These are phyloP conservation scores for Hypsibius dujardini DNA, from an alignment of 1,140 invertebrate genomes.

Conservation along the genomic window DNA sequence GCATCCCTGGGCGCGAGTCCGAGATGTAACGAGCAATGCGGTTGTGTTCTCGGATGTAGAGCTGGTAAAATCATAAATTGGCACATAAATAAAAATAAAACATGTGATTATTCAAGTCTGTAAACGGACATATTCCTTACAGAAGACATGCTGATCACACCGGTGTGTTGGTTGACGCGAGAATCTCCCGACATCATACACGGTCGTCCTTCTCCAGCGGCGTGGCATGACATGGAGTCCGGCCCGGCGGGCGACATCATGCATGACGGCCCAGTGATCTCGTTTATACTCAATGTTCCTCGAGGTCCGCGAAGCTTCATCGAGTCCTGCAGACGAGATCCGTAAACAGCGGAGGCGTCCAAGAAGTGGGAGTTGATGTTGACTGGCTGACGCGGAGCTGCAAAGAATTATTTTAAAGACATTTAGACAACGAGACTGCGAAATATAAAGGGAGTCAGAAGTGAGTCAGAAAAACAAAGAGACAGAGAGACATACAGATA, in stretches of 20 bases:
- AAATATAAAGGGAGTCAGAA: too few species aligned
- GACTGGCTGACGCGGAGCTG: not conserved
- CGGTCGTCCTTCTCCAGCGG: not conserved
- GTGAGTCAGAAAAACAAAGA: not conserved
- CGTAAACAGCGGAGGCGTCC: not conserved
- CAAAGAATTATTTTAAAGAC: not conserved
- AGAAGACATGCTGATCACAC: constrained; percentile 21
- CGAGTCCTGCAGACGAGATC: not conserved
- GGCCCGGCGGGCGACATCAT: not conserved
- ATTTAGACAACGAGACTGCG: not conserved
- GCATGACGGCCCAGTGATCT: not conserved
- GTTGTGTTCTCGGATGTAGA: constrained; percentile 42
- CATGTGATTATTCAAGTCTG: not conserved
- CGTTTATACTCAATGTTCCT: not conserved
- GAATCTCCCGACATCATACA: constrained; percentile 26
- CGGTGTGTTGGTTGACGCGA: constrained; percentile 30
- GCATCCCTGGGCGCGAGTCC: constrained; percentile 38
- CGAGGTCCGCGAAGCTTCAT: constrained; percentile 1
- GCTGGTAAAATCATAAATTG: not conserved
- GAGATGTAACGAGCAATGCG: constrained; percentile 34
- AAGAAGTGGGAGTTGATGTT: constrained; percentile 3
- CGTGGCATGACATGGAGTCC: not conserved
- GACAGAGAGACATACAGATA: too few species aligned
- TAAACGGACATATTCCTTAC: not conserved
- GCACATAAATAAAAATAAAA: too few species aligned